Evolutionary conservation across 2,113 vertebrate genomes (phyloP).

Genomic region (Fregetta grallaria): DNA sequence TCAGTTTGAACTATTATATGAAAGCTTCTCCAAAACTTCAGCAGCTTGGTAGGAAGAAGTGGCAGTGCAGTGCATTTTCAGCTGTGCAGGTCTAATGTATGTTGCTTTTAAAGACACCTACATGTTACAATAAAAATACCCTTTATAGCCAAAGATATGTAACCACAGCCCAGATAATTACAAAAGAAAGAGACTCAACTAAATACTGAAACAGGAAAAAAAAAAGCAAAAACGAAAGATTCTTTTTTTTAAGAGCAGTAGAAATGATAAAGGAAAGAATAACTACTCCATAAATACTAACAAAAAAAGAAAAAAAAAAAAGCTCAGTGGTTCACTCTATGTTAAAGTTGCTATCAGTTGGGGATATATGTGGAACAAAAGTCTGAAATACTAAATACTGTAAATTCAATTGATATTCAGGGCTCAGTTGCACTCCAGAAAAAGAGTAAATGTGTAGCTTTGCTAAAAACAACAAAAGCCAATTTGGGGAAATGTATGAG

Average conservation of each 20-base stretch:
- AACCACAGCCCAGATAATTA: not conserved
- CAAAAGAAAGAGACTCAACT: not conserved
- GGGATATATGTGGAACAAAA: not conserved
- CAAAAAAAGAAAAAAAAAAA: not conserved
- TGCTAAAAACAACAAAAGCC: slow-evolving; percentile 21
- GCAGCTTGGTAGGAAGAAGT: not conserved
- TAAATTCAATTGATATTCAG: slow-evolving; percentile 3
- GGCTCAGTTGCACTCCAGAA: not conserved
- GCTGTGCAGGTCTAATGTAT: not conserved
- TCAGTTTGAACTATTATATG: not conserved
- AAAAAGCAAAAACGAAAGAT: not conserved
- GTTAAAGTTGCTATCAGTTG: not conserved
- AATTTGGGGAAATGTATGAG: slow-evolving; percentile 16
- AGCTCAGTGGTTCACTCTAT: not conserved
- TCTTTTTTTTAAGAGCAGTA: not conserved
- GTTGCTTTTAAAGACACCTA: slow-evolving; percentile 31
- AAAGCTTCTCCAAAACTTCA: not conserved
- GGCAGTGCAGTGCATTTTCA: not conserved
- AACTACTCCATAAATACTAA: not conserved
- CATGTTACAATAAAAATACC: slow-evolving; percentile 17
- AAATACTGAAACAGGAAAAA: not conserved
- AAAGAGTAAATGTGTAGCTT: slow-evolving; percentile 12
- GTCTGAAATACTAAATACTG: not conserved
- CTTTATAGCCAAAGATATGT: not conserved
- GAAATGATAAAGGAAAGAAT: not conserved